phyloP scores from a whole-genome alignment of 1,140 invertebrate species.

The Dinoponera quadriceps region DNA sequence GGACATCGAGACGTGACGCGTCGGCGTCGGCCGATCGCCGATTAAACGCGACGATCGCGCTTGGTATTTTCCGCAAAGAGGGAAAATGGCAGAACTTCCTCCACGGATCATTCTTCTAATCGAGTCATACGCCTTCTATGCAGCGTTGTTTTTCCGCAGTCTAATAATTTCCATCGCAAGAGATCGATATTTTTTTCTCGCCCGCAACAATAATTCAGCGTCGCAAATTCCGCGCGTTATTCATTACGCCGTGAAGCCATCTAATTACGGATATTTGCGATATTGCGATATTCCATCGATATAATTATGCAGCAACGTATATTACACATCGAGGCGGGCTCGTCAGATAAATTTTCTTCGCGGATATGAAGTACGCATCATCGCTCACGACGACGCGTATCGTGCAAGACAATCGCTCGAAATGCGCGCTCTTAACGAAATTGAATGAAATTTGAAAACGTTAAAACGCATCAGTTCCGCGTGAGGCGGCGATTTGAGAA shows the following conservation, averaged over 20 bases:
- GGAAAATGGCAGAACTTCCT: neutral
- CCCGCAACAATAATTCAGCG: constrained; percentile 8
- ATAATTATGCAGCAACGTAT: constrained; percentile 27
- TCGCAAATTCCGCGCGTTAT: constrained; percentile 44
- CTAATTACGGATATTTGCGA: constrained; percentile 38
- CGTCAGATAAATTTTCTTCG: constrained; percentile 26
- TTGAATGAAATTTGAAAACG: constrained; percentile 1
- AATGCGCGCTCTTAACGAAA: neutral
- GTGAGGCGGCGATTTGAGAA: neutral
- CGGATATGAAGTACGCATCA: neutral
- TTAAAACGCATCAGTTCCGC: constrained; percentile 5
- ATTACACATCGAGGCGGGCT: constrained; percentile 20
- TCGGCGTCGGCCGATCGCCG: no score
- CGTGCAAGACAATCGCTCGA: constrained; percentile 4
- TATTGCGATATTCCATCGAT: constrained; percentile 35
- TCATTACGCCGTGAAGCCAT: constrained; percentile 45
- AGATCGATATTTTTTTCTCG: constrained; percentile 31
- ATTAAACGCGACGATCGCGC: neutral
- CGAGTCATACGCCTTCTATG: neutral
- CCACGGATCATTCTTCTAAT: neutral
- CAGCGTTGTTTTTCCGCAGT: neutral
- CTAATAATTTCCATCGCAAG: constrained; percentile 2
- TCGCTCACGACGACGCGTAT: neutral
- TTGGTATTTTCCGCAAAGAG: neutral
- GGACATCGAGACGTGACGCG: neutral